Evolutionary conservation across 2,113 vertebrate genomes (phyloP).

Genomic region (Ciconia stormi): DNA sequence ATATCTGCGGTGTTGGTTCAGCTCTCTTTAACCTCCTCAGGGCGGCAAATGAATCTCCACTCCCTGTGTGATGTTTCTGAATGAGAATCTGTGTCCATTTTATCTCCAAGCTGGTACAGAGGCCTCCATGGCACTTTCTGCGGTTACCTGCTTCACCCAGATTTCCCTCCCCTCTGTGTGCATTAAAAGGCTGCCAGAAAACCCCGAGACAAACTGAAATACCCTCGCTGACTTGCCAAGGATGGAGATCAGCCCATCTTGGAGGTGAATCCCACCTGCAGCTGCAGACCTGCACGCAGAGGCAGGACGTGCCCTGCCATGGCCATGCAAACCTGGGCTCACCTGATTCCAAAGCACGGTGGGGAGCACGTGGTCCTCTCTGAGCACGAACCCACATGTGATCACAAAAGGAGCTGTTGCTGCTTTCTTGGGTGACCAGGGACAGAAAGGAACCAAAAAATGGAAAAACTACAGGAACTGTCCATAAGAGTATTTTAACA

Average conservation of each 20-base stretch:
- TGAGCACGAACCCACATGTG: background rate
- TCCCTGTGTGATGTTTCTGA: background rate
- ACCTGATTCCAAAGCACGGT: fast-evolving
- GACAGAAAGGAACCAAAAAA: background rate
- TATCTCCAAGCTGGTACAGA: background rate
- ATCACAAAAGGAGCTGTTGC: background rate
- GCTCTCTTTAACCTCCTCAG: background rate
- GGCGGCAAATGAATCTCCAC: background rate
- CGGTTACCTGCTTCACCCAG: background rate
- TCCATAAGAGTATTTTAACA: background rate
- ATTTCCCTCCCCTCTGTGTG: background rate
- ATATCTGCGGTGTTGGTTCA: background rate
- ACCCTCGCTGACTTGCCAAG: background rate
- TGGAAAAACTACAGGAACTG: background rate
- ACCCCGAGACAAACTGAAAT: background rate
- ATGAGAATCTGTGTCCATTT: background rate
- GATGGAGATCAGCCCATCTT: background rate
- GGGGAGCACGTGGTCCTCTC: background rate
- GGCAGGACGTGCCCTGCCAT: fast-evolving
- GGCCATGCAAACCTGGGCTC: background rate
- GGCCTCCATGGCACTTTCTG: background rate
- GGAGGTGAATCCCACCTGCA: background rate
- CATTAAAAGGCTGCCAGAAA: background rate
- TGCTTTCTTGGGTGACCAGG: background rate
- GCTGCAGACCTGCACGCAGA: background rate